A percentile compares a stretch with the other conserved stretches of the same genome.
phyloP scores from a whole-genome alignment of 2,113 vertebrate genomes.

The Odocoileus hemionus region DNA sequence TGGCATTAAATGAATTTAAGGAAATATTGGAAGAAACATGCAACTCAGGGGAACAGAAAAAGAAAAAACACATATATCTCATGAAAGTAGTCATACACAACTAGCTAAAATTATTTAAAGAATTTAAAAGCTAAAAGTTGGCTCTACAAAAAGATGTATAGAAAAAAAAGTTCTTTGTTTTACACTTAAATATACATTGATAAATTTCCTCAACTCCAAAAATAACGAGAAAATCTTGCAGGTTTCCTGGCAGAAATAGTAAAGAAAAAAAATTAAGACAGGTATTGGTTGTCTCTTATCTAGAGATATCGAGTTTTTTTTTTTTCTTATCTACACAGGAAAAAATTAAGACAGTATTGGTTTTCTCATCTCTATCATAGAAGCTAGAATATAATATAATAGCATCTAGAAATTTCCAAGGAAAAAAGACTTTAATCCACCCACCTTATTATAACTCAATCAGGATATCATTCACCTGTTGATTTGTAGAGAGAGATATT shows the following conservation, averaged over 20 bases:
- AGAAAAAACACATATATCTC: background rate
- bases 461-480: background rate
- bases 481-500: background rate
- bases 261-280: background rate
- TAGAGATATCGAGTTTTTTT: background rate
- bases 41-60: background rate
- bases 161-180: background rate
- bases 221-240: background rate
- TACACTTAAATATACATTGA: background rate
- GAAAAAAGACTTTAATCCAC: background rate
- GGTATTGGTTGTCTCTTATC: background rate
- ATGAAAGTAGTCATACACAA: background rate
- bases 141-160: background rate
- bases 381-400: background rate
- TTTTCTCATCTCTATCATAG: background rate
- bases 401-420: background rate
- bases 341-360: background rate
- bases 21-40: background rate
- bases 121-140: background rate
- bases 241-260: background rate
- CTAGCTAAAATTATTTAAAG: background rate
- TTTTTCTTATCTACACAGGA: background rate
- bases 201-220: background rate
- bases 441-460: background rate
- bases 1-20: background rate